These are phyloP conservation scores for Falco punctatus DNA, from an alignment of 2,113 vertebrate species.

Conservation along the genomic window DNA sequence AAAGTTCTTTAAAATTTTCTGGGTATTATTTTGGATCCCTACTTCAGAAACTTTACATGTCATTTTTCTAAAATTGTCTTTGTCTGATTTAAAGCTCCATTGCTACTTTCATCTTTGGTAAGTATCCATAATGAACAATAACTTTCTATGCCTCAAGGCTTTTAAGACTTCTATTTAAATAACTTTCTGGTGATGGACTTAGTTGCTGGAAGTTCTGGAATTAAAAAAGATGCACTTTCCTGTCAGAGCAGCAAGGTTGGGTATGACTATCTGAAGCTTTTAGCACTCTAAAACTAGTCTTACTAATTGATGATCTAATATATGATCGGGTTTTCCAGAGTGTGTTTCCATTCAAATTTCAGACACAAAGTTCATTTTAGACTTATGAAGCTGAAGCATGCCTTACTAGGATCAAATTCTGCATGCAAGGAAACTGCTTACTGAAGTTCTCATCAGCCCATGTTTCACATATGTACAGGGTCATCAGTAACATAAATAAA, in stretches of 20 bases:
- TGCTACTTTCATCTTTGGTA: background rate
- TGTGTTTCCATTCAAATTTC: background rate
- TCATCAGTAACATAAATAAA: constrained; percentile 4
- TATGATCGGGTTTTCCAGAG: background rate
- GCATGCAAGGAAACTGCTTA: background rate
- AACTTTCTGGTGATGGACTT: background rate
- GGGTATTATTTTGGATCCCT: background rate
- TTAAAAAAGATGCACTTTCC: background rate
- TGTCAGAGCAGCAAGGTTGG: background rate
- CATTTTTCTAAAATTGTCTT: background rate
- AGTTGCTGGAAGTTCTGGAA: background rate
- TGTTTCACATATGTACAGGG: background rate
- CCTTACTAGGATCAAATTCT: background rate
- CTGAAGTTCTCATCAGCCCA: background rate
- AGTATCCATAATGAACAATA: background rate
- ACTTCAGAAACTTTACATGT: background rate
- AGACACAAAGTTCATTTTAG: constrained; percentile 8
- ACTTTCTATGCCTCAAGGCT: background rate
- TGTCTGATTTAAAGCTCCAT: background rate
- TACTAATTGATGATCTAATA: constrained; percentile 19
- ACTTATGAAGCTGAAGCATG: constrained; percentile 3
- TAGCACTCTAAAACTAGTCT: background rate
- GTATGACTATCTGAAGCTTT: background rate
- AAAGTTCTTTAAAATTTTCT: background rate
- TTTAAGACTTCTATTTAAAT: constrained; percentile 27